Base-by-base conservation (phyloP, 2,888 invertebrate genomes). In the Diarsia dahlii region DNA sequence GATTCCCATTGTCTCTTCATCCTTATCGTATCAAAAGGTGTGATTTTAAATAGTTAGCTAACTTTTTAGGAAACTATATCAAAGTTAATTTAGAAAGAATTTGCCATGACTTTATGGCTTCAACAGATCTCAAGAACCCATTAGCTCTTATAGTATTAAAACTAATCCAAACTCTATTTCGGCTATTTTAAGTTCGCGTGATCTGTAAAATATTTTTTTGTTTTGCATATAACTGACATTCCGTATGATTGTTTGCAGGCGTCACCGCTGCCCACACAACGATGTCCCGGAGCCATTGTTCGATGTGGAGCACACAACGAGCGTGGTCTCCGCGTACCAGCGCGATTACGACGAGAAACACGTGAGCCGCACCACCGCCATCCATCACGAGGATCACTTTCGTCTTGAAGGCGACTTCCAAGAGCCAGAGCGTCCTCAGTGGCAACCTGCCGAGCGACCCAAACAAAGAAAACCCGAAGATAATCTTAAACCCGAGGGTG, bases 231-330 rank as follows among this genome's bases (percentile, higher is more conserved):
- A 34, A 48, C 39, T 82, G 18, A 80, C 4, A 34, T 71, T 62
- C 2, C 15, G 20, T 63, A 18, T 67, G 12, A 54, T 73, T 78
- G 39, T 73, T 89, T 87, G 0, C 94, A 99, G 99, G 93, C 98
- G 98, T 88, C 99, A 99, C 95, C 97, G 98, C 90, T 99, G 99
- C 95, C 97, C 98, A 87, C 98, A 98, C 95, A 97, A 97, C 91
- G 97, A 97, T 93, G 96, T 97, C 95, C 97, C 96, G 93, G 96
- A 97, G 95, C 96, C 97, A 95, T 96, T 96, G 95, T 97, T 97
- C 94, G 96, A 96, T 95, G 96, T 96, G 95, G 96, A 94, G 94
- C 96, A 96, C 92, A 96, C 95, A 91, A 95, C 94, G 90, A 95
- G 94, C 92, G 95, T 97, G 93, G 97, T 97, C 78, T 97, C 97